These are phyloP conservation scores for Pyralis farinalis DNA, from an alignment of 2,888 invertebrate genomes.

Conservation along the genomic window DNA sequence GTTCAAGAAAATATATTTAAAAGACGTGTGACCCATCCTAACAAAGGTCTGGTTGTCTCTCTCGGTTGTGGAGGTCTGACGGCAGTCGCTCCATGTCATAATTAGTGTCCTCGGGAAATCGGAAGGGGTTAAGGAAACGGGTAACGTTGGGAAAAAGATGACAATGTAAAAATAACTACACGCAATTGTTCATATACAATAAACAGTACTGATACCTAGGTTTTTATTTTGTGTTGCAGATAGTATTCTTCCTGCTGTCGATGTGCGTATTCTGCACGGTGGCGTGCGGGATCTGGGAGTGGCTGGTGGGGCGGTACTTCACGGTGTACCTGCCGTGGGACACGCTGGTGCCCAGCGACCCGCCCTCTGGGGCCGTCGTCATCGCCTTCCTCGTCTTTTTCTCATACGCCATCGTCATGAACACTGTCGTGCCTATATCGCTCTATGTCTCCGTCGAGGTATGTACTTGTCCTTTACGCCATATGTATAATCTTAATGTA, in stretches of 20 bases:
- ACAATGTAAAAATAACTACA: too few species aligned
- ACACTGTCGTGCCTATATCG: constrained; percentile 99
- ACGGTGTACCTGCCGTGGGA: constrained; percentile 97
- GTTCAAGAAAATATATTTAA: too few species aligned
- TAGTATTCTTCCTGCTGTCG: constrained; percentile 97
- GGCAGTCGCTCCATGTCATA: too few species aligned
- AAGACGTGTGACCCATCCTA: too few species aligned
- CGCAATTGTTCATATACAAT: too few species aligned
- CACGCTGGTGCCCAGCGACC: constrained; percentile 91
- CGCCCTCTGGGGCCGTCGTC: constrained; percentile 91
- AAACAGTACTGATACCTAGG: too few species aligned
- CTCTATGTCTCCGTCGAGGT: constrained; percentile 98
- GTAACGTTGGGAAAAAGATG: too few species aligned
- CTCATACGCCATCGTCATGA: constrained; percentile 99
- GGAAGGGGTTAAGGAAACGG: too few species aligned
- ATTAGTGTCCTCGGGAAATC: too few species aligned
- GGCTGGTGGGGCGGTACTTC: constrained; percentile 94
- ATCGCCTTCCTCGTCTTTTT: constrained; percentile 98
- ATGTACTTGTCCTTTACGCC: constrained; percentile 28
- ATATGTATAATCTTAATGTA: too few species aligned
- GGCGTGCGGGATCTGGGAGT: constrained; percentile 99
- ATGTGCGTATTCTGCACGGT: constrained; percentile 99
- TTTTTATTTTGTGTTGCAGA: constrained; percentile 81
- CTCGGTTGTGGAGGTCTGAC: too few species aligned
- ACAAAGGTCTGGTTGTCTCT: too few species aligned